Evolutionary conservation across 1,140 invertebrate species (phyloP).

Genomic region (Microplitis mediator): DNA sequence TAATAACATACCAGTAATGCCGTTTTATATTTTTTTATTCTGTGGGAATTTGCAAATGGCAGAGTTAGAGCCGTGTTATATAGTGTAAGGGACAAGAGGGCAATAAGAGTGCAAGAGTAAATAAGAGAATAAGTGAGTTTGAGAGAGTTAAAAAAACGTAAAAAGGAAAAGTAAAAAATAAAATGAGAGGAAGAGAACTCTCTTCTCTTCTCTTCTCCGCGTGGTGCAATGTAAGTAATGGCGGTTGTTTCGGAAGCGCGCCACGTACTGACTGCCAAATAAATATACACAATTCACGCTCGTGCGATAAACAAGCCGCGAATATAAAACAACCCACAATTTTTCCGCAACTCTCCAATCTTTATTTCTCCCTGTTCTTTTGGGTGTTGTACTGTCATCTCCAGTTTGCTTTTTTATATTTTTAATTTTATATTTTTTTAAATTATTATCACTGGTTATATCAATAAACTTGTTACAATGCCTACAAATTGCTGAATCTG

Average conservation of each 20-base stretch:
- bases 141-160: background rate
- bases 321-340: constrained; percentile 33
- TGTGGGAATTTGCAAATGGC: constrained; percentile 23
- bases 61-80: background rate
- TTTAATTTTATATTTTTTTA: background rate
- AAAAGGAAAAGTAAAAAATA: too few species aligned
- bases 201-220: constrained; percentile 6
- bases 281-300: constrained; percentile 39
- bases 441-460: background rate
- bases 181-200: constrained; percentile 6
- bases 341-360: constrained; percentile 31
- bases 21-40: background rate
- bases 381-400: constrained; percentile 7
- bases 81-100: background rate
- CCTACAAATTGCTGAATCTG: background rate
- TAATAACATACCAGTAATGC: constrained; percentile 21
- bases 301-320: constrained; percentile 37
- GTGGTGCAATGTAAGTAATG: constrained; percentile 36
- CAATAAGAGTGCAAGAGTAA: background rate
- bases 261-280: constrained; percentile 37
- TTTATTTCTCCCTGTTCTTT: constrained; percentile 16
- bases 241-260: constrained; percentile 36
- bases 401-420: background rate
- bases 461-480: constrained; percentile 1
- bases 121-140: background rate